Percentiles rank a stretch among this genome's conserved stretches.
phyloP scores from a whole-genome alignment of 1,140 invertebrate species.

The Eupristina koningsbergeri region DNA sequence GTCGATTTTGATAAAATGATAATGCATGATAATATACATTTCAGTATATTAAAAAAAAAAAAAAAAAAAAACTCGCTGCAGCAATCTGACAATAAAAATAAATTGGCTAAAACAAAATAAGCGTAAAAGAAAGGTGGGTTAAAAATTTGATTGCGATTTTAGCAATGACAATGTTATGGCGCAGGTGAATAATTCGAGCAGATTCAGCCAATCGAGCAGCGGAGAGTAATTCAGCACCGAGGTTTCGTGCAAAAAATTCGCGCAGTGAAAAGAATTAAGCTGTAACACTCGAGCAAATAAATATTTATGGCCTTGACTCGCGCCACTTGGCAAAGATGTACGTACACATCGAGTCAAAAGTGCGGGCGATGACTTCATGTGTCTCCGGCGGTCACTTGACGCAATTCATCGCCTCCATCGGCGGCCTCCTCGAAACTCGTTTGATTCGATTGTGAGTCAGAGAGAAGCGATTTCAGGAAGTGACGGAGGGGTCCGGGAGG shows the following conservation, averaged over 20 bases:
- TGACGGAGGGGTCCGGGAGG: neutral
- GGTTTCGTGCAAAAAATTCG: neutral
- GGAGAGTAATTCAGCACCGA: no score
- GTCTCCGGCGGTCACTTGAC: no score
- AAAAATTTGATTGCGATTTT: neutral
- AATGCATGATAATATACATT: no score
- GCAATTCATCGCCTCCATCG: neutral
- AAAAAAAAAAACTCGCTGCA: neutral
- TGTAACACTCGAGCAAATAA: neutral
- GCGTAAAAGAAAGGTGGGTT: neutral
- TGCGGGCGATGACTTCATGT: neutral
- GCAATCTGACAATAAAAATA: neutral
- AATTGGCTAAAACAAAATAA: neutral
- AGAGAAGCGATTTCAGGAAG: conserved; percentile 34
- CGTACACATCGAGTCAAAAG: neutral
- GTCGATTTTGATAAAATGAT: no score
- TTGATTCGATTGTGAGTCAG: neutral
- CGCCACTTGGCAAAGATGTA: neutral
- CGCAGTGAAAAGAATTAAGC: neutral
- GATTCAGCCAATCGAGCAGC: neutral
- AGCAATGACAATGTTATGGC: neutral
- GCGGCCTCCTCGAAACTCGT: neutral
- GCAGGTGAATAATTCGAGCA: neutral
- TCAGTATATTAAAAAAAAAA: no score
- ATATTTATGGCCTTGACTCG: conserved; percentile 1